Evolutionary conservation across 2,797 vertebrate species (phyloP).

Genomic region (Columba guinea): DNA sequence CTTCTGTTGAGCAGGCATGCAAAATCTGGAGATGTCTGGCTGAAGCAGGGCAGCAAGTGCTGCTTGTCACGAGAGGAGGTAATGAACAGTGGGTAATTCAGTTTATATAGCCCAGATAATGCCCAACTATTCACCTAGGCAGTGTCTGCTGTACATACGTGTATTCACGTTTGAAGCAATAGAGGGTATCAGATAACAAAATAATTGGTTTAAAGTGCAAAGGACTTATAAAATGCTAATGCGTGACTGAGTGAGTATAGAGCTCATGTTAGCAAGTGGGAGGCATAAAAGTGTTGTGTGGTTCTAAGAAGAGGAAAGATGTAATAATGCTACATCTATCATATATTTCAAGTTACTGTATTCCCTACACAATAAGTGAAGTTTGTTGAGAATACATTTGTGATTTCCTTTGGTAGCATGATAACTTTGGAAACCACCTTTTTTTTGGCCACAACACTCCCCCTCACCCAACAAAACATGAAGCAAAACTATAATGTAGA

Average conservation of each 20-base stretch:
- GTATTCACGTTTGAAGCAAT: neutral
- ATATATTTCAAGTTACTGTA: neutral
- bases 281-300: neutral
- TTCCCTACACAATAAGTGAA: neutral
- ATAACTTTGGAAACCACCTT: neutral
- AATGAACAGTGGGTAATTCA: neutral
- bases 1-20: neutral
- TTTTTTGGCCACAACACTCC: neutral
- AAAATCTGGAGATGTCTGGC: neutral
- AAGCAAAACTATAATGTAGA: neutral
- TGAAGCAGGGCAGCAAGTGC: neutral
- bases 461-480: fast-evolving
- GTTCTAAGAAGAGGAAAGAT: neutral
- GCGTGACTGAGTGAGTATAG: neutral
- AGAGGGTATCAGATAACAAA: neutral
- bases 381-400: neutral
- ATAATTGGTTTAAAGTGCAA: neutral
- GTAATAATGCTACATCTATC: neutral
- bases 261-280: neutral
- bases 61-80: neutral
- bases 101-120: neutral
- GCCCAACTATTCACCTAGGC: fast-evolving
- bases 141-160: neutral
- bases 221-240: neutral
- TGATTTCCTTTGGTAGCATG: neutral